phyloP scores from a whole-genome alignment of 2,888 invertebrate genomes.

The Agelastica alni region DNA sequence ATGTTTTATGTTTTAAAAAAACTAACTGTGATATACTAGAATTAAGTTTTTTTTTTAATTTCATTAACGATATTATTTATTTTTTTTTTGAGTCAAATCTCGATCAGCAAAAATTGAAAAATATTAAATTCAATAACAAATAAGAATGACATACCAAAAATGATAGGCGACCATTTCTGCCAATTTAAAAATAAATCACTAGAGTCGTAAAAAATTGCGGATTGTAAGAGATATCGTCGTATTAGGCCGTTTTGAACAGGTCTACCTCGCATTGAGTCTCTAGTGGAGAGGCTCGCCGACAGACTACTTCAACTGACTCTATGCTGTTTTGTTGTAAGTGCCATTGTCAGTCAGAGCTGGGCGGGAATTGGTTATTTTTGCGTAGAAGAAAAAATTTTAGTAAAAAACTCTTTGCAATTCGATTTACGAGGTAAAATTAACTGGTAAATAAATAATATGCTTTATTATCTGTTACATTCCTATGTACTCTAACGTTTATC shows the following conservation, averaged over 20 bases:
- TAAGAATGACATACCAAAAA: slow-evolving; percentile 7
- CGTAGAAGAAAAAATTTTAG: neutral
- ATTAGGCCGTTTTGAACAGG: neutral
- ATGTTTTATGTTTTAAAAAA: too few relatives aligned
- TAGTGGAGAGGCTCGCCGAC: neutral
- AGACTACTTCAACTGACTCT: slow-evolving; percentile 5
- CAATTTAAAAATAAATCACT: slow-evolving; percentile 1
- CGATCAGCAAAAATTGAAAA: too few relatives aligned
- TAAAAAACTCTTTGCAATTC: too few relatives aligned
- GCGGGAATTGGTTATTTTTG: neutral
- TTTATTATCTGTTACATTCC: too few relatives aligned
- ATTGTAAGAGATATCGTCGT: neutral
- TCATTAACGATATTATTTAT: too few relatives aligned
- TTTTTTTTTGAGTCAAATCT: too few relatives aligned
- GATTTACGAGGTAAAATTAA: too few relatives aligned
- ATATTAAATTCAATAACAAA: too few relatives aligned
- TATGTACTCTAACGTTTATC: too few relatives aligned
- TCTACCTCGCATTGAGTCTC: slow-evolving; percentile 1
- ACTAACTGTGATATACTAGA: too few relatives aligned
- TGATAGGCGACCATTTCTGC: slow-evolving; percentile 6
- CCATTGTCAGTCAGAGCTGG: slow-evolving; percentile 5
- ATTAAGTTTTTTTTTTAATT: too few relatives aligned
- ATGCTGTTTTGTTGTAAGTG: slow-evolving; percentile 5
- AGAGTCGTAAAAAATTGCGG: neutral
- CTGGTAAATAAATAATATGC: too few relatives aligned